phyloP scores from a whole-genome alignment of 2,113 vertebrate genomes.

The Odocoileus virginianus region DNA sequence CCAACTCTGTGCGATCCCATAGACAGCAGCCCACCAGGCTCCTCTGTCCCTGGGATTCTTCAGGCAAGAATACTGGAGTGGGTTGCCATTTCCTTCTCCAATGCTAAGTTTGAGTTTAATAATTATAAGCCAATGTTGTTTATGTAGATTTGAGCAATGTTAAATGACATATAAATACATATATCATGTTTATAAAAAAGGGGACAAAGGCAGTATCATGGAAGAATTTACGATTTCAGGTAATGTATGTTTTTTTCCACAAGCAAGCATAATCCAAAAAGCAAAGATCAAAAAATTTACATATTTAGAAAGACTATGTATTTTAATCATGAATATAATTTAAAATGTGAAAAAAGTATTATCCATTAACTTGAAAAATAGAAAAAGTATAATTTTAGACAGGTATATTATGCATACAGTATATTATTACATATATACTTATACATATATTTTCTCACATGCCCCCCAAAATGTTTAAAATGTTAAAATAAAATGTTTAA shows the following conservation, averaged over 20 bases:
- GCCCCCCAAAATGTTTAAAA: background rate
- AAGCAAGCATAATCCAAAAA: background rate
- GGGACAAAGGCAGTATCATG: background rate
- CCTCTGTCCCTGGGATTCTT: too few species aligned
- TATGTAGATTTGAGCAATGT: background rate
- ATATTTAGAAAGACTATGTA: background rate
- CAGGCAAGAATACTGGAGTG: too few species aligned
- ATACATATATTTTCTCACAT: background rate
- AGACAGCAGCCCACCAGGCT: too few species aligned
- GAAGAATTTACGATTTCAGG: background rate
- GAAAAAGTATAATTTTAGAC: background rate
- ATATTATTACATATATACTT: background rate
- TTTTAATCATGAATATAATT: background rate
- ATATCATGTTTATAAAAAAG: background rate
- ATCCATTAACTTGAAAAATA: background rate
- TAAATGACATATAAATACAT: background rate
- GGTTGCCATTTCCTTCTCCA: too few species aligned
- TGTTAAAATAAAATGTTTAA: background rate
- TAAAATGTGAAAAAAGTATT: background rate
- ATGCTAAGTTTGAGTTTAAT: background rate
- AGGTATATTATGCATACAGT: background rate
- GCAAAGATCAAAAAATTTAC: background rate
- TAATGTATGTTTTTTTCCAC: background rate
- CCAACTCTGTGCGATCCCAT: too few species aligned
- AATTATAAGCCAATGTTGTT: background rate